A percentile compares a stretch with the other conserved stretches of the same genome.
Evolutionary conservation across 2,113 vertebrate species (phyloP).

Genomic region (Alces alces): DNA sequence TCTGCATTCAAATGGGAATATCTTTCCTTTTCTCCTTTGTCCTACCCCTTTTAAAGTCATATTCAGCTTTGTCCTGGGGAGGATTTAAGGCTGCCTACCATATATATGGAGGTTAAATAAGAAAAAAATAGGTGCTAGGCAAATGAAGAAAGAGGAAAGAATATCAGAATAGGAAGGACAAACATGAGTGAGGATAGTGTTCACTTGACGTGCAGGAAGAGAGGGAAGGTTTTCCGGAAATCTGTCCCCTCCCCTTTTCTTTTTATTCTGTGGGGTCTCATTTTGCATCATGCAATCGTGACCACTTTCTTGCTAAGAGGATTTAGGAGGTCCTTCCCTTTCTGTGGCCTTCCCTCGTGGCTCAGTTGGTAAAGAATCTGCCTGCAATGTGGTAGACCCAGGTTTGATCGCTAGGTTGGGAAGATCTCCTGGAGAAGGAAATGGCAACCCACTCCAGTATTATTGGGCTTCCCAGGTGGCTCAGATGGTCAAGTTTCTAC

Average conservation of each 20-base stretch:
- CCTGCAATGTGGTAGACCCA: not conserved
- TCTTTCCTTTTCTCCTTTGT: not conserved
- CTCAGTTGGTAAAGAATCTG: not conserved
- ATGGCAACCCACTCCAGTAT: not conserved
- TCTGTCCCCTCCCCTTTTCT: not conserved
- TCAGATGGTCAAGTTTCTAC: not conserved
- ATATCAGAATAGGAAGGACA: not conserved
- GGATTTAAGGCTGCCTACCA: not conserved
- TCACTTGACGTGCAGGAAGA: accelerated
- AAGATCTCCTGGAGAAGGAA: not conserved
- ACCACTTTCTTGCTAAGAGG: not conserved
- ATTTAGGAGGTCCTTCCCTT: not conserved
- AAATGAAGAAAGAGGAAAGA: not conserved
- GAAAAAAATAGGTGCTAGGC: not conserved
- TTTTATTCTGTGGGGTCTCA: not conserved
- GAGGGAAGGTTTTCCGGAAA: not conserved
- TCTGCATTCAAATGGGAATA: not conserved
- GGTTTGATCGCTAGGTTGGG: not conserved
- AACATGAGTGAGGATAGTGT: not conserved
- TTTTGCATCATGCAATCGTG: not conserved
- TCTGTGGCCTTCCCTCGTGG: not conserved
- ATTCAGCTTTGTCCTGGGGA: not conserved
- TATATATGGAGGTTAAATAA: not conserved
- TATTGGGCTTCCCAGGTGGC: not conserved
- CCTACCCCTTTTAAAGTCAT: not conserved